phyloP scores from a whole-genome alignment of 2,113 vertebrate species.

The Meriones unguiculatus region DNA sequence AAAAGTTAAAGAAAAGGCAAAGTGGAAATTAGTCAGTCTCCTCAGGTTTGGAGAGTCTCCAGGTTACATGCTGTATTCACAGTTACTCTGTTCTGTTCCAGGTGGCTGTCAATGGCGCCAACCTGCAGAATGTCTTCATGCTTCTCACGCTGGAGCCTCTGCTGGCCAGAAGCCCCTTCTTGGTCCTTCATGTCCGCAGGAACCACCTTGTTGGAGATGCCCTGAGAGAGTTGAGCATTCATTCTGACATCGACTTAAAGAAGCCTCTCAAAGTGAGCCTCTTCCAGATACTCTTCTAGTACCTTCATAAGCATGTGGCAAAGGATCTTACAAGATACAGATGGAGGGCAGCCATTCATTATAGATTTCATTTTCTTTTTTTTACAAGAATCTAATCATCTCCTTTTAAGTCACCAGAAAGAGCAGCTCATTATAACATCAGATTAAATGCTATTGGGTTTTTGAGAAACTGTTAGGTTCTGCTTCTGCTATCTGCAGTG shows the following conservation, averaged over 20 bases:
- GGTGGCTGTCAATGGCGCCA: slow-evolving; percentile 98
- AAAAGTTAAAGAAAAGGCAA: neutral
- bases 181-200: slow-evolving; percentile 96
- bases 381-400: neutral
- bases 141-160: slow-evolving; percentile 97
- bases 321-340: neutral
- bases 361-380: slow-evolving; percentile 8
- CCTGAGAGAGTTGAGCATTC: slow-evolving; percentile 95
- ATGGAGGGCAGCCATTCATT: neutral
- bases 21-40: neutral
- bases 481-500: neutral
- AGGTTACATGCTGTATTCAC: fast-evolving
- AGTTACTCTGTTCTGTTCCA: slow-evolving; percentile 75
- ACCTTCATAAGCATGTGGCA: neutral
- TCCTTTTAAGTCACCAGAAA: slow-evolving; percentile 14
- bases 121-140: slow-evolving; percentile 98
- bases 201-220: slow-evolving; percentile 96
- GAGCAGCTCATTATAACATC: neutral
- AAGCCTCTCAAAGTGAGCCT: slow-evolving; percentile 97
- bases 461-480: neutral
- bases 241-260: slow-evolving; percentile 98
- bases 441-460: slow-evolving; percentile 41
- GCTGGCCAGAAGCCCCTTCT: slow-evolving; percentile 95
- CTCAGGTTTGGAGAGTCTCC: neutral
- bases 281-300: neutral